Conservation (phyloP, 2,888 invertebrate genomes). For the Eupeodes luniger region DNA sequence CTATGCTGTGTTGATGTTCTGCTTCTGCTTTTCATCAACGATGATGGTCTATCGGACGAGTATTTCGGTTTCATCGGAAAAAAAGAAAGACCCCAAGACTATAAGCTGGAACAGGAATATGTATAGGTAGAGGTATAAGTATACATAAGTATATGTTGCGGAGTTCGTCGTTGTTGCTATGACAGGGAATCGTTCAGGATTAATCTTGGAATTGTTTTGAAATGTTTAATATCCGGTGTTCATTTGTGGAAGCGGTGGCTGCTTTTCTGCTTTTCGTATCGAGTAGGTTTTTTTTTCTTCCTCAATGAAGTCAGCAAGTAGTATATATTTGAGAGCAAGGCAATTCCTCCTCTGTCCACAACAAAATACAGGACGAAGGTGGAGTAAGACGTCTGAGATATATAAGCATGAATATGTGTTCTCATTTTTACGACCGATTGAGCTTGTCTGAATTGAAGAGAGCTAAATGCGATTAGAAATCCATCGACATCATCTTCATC, state of each 20-base stretch:
- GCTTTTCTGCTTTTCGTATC: conserved; percentile 32
- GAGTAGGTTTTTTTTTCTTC: conserved; percentile 1
- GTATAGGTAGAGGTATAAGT: conserved; percentile 5
- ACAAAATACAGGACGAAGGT: conserved; percentile 9
- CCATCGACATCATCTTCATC: conserved; percentile 66
- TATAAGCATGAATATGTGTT: conserved; percentile 31
- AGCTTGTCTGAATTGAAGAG: conserved; percentile 70
- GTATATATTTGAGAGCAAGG: neutral
- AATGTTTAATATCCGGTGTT: conserved; percentile 75
- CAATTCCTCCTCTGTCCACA: conserved; percentile 36
- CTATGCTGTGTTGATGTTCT: neutral
- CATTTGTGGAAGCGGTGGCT: conserved; percentile 44
- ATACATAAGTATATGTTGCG: conserved; percentile 8
- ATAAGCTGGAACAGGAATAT: conserved; percentile 27
- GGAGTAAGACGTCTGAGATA: neutral
- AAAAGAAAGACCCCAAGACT: conserved; percentile 29
- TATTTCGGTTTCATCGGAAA: conserved; percentile 21
- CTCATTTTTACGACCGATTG: conserved; percentile 68
- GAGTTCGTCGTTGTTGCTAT: conserved; percentile 53
- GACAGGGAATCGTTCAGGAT: conserved; percentile 69
- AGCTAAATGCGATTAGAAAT: conserved; percentile 74
- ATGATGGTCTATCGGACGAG: conserved; percentile 38
- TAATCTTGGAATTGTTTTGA: conserved; percentile 75
- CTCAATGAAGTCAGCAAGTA: conserved; percentile 19
- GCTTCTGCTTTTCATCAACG: conserved; percentile 28